Evolutionary conservation across 1,140 invertebrate species (phyloP), one percentile per base, ranked within the genome.

Genomic region (Drosophila lacteicornis): DNA sequence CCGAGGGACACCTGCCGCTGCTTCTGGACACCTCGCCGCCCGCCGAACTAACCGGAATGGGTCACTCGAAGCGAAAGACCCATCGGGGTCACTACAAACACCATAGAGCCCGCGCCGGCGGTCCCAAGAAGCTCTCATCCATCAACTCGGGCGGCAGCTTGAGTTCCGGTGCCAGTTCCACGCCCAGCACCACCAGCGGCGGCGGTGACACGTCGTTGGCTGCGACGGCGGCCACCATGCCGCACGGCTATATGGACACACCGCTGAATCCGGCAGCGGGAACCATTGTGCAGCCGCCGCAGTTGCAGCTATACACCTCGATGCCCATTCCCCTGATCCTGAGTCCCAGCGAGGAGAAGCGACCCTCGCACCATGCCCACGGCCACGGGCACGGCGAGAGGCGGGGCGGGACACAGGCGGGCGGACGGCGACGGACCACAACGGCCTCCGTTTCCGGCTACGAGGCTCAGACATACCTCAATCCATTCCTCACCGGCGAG

Each of bases 291-390:
- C 84, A 91, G 51, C 79, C 91, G 40, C 85, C 84, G 6, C 69
- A 73, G n/a, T 42, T 90, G 53, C 84, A 88, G 38, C 67, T 87
- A 0, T 92, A 91, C 74, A 92, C 91, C 47, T 90, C 91, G 13
- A 92, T 92, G 82, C 91, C 91, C 60, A 92, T 92, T 45, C 91
- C 91, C 1, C 57, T 92, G 51, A 92, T 92, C 22, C 78, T 92
- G 12, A 92, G 88, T 67, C 88, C 91, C 57, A 80, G 82, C 74
- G 88, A 92, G 19, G 91, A 92, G 61, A 92, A 92, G 66, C 82
- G 91, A 7, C 74, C 85, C 0, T 8, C 53, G 11, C 90, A 91
- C 51, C 79, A 91, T 43, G 71, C 73, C 57, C 85, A 90, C 49
- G 75, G 76, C 2, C 83, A 91, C 40, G 81, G 42, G 55, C 85